Percentiles rank a stretch among this genome's conserved stretches.
Evolutionary conservation across 2,113 vertebrate genomes (phyloP).

Genomic region (Calonectris borealis): DNA sequence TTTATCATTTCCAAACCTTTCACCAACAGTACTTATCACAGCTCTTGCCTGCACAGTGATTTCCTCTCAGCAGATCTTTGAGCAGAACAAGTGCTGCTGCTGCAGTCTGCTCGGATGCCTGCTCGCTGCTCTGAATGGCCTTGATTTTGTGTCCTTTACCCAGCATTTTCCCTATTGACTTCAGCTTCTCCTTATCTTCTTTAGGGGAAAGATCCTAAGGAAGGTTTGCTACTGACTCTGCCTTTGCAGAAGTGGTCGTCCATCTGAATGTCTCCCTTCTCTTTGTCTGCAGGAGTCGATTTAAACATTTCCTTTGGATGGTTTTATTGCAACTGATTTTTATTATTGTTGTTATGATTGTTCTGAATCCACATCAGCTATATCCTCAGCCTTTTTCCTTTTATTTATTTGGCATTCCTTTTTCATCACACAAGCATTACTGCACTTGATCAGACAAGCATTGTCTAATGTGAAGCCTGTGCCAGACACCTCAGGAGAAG

Average conservation of each 20-base stretch:
- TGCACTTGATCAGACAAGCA: background rate
- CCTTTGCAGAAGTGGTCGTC: background rate
- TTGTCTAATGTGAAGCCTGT: background rate
- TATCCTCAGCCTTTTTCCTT: background rate
- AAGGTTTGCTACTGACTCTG: background rate
- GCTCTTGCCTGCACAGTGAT: background rate
- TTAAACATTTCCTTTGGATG: background rate
- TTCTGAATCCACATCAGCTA: background rate
- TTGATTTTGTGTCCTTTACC: background rate
- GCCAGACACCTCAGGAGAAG: background rate
- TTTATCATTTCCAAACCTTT: background rate
- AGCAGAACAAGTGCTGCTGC: background rate
- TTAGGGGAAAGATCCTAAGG: background rate
- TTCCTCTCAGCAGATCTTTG: background rate
- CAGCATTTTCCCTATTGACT: background rate
- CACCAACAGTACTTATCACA: background rate
- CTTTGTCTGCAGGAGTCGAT: background rate
- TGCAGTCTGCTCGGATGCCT: background rate
- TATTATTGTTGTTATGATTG: background rate
- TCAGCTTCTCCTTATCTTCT: background rate
- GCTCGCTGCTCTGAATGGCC: background rate
- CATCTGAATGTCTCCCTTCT: background rate
- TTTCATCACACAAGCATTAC: background rate
- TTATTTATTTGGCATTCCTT: background rate
- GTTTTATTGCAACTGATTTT: background rate